These are phyloP conservation scores for Erebia palarica DNA, from an alignment of 2,888 invertebrate species.

Conservation along the genomic window DNA sequence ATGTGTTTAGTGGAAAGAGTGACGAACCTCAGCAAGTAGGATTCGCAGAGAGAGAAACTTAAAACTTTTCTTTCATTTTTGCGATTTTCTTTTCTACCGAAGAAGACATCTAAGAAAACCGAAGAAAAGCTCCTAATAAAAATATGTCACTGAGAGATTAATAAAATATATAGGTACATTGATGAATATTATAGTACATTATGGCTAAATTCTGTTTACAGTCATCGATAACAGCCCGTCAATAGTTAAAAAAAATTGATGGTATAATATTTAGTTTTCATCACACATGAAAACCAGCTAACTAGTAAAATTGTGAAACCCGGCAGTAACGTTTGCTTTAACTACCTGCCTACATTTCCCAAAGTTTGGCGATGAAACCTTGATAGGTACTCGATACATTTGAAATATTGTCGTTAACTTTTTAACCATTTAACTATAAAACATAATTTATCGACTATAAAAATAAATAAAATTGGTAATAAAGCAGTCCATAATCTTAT, in stretches of 20 bases:
- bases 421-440: slow-evolving; percentile 4
- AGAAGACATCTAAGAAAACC: too few relatives aligned
- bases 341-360: background rate
- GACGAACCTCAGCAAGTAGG: too few relatives aligned
- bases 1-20: too few relatives aligned
- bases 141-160: too few relatives aligned
- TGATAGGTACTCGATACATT: background rate
- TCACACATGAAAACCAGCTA: slow-evolving; percentile 5
- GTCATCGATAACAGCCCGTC: too few relatives aligned
- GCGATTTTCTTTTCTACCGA: too few relatives aligned
- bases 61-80: too few relatives aligned
- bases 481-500: slow-evolving; percentile 12
- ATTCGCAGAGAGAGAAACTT: too few relatives aligned
- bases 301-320: slow-evolving; percentile 3
- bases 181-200: too few relatives aligned
- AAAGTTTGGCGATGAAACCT: slow-evolving; percentile 4
- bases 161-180: too few relatives aligned
- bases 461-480: slow-evolving; percentile 12
- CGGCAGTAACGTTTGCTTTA: background rate
- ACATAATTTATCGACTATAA: slow-evolving; percentile 9
- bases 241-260: slow-evolving; percentile 5
- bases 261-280: background rate
- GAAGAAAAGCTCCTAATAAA: too few relatives aligned
- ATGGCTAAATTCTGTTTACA: too few relatives aligned
- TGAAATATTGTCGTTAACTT: slow-evolving; percentile 10